Evolutionary conservation across 2,113 vertebrate species (phyloP).

Genomic region (Candoia aspera): DNA sequence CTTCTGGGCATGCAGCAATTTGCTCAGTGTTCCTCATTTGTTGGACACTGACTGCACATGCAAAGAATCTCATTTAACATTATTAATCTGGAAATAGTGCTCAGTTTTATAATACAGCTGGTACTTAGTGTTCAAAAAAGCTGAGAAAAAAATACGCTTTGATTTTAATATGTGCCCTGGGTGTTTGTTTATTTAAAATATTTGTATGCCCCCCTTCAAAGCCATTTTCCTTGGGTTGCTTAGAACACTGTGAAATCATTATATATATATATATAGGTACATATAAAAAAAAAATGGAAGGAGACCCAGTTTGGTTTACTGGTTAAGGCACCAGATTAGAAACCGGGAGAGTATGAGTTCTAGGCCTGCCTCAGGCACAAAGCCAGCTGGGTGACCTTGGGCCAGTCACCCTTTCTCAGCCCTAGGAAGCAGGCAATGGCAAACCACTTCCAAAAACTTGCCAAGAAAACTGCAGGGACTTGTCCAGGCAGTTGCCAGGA

Average conservation of each 20-base stretch:
- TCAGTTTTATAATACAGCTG: neutral
- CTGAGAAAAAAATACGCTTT: neutral
- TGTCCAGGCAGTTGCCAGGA: neutral
- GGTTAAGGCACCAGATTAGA: neutral
- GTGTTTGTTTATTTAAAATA: neutral
- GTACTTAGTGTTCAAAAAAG: neutral
- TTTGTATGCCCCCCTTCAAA: neutral
- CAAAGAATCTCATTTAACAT: neutral
- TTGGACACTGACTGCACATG: neutral
- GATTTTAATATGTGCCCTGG: neutral
- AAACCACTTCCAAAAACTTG: too few relatives aligned
- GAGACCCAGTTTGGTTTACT: neutral
- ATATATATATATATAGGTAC: neutral
- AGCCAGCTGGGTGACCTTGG: neutral
- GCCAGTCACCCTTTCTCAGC: neutral
- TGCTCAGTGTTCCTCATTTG: neutral
- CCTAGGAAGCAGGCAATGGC: too few relatives aligned
- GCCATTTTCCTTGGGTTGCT: neutral
- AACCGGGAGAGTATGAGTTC: neutral
- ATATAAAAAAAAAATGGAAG: neutral
- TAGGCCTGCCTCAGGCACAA: neutral
- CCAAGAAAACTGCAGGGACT: neutral
- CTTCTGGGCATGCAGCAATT: neutral
- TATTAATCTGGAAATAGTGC: neutral
- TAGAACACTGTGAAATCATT: neutral